Evolutionary conservation across 2,888 invertebrate species (phyloP), one percentile per base, ranked within the genome.

Genomic region (Xanthorhoe spadicearia): DNA sequence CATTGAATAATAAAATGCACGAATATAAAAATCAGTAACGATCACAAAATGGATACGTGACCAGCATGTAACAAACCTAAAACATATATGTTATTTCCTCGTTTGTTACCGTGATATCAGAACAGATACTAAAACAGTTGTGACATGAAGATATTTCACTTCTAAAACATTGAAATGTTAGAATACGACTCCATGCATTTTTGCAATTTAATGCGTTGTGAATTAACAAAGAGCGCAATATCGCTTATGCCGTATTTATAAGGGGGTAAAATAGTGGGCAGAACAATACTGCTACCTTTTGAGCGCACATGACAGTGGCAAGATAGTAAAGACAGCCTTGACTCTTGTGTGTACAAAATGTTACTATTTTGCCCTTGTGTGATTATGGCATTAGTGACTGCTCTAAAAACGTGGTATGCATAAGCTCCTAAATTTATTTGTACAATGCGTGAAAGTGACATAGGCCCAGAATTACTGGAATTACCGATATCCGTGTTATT

Each of bases 11-110:
- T 60, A 69, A 67, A 67, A 68, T 61, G 62, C 38, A 48, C 48
- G 56, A 67, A 54, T 62, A 58, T 71, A 73, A 74, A 77, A 77
- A 80, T 77, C 72, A 73, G 75, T 73, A 77, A 77, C 77, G 79
- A 78, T 82, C 77, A 74, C 76, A 77, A 75, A 74, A 68, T 65
- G 60, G 49, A 56, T 66, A 80, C 82, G 82, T 81, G 82, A 80
- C 68, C 68, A 72, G 59, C 70, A 77, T 70, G 70, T 68, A 77
- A 79, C 70, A 67, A 73, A 57, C 70, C 77, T 70, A 72, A 70
- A 77, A 78, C 70, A 67, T 61, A 67, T 61, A 68, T 66, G 58
- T 71, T 74, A 77, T 75, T 76, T 75, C 66, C 23, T 23, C 50
- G 54, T 59, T 56, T 52, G 43, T 58, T 28, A 51, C 49, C 15